A percentile compares a stretch with the other conserved stretches of the same genome.
Conservation (phyloP, 2,797 vertebrate genomes). For the Enoplosus armatus region DNA sequence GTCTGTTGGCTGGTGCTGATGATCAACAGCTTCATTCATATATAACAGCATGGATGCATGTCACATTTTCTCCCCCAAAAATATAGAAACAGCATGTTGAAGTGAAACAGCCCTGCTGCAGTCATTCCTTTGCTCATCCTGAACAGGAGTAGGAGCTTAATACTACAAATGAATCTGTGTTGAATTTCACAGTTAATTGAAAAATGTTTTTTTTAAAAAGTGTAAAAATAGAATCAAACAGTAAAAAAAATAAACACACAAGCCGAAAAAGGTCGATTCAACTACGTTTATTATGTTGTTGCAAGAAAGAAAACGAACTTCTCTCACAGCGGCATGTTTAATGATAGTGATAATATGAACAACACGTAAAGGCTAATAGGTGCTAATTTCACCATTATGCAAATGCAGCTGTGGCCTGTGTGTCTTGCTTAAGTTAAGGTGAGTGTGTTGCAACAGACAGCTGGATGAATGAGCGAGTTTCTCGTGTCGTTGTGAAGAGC, state of each 20-base stretch:
- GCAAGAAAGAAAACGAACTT: not conserved
- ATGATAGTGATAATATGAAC: too few relatives aligned
- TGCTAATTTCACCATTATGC: not conserved
- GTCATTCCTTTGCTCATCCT: not conserved
- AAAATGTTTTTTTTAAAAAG: too few relatives aligned
- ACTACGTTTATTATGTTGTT: constrained; percentile 1
- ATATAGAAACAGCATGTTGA: not conserved
- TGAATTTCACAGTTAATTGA: not conserved
- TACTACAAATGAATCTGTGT: not conserved
- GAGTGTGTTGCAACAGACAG: not conserved
- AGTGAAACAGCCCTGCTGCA: not conserved
- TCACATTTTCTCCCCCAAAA: not conserved
- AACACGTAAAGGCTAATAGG: not conserved
- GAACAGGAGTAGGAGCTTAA: not conserved
- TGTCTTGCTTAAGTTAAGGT: not conserved
- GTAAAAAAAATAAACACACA: not conserved
- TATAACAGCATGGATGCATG: not conserved
- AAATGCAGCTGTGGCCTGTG: not conserved
- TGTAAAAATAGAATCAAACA: not conserved
- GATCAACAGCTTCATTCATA: not conserved
- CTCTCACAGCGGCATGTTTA: not conserved
- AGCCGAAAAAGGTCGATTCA: not conserved
- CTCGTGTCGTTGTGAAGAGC: not conserved
- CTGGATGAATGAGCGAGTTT: constrained; percentile 2
- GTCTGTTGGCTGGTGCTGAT: not conserved